Evolutionary conservation across 2,888 invertebrate genomes (phyloP).

Genomic region (Troilus luridus): DNA sequence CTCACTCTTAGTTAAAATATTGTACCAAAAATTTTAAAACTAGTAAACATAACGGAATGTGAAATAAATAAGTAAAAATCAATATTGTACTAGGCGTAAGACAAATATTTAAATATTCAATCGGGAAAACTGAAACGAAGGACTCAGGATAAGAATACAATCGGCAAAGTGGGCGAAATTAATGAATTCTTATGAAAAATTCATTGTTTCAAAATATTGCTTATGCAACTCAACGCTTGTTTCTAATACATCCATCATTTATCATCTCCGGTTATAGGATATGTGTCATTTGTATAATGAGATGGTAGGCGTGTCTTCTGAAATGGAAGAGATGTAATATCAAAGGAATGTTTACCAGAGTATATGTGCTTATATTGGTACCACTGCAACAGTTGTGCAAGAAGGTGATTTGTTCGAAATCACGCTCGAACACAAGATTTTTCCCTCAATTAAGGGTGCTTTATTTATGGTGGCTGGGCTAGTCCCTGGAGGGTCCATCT

Average conservation of each 20-base stretch:
- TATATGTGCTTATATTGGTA: too few species aligned
- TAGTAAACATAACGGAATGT: too few species aligned
- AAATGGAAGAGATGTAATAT: not conserved
- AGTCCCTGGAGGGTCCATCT: too few species aligned
- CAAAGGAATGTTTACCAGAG: not conserved
- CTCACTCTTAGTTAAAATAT: too few species aligned
- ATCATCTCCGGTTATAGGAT: not conserved
- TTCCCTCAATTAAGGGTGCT: too few species aligned
- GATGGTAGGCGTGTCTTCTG: not conserved
- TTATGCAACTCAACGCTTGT: not conserved
- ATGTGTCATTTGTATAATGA: not conserved
- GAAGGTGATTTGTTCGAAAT: too few species aligned
- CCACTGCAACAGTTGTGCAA: too few species aligned
- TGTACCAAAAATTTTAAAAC: too few species aligned
- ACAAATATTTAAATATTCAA: not conserved
- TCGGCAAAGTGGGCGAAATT: not conserved
- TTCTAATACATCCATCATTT: not conserved
- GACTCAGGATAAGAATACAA: not conserved
- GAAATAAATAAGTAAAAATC: too few species aligned
- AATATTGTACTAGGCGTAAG: not conserved
- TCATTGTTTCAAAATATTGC: slow-evolving; percentile 15
- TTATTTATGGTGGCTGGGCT: too few species aligned
- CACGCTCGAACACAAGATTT: too few species aligned
- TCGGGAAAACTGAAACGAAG: not conserved
- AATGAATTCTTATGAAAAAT: slow-evolving; percentile 7